Evolutionary conservation across 2,888 invertebrate genomes (phyloP), one percentile per base, ranked within the genome.

Genomic region (Stratiomys singularior): DNA sequence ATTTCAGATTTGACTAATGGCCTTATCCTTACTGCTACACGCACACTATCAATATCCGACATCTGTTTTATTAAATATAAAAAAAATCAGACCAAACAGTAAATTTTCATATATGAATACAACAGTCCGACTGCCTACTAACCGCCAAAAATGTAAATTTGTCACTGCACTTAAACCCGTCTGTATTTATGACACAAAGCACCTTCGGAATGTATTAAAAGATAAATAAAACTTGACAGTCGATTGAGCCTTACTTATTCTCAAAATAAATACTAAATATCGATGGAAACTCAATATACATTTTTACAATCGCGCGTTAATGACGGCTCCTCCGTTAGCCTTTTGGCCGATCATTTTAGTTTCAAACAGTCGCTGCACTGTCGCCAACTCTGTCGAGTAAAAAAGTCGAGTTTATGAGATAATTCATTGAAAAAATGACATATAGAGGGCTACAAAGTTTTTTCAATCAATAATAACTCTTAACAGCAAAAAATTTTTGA

Each of bases 11-110:
- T 88, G 64, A 95, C 92, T 76, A 97, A 86, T 0, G 97, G 97
- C 76, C 97, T 89, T 27, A 96, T 92, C 58, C 97, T 88, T 0
- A 97, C 87, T 0, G 96, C 96, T 56, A 97, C 97, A 84, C 92
- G 82, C 7, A 85, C 83, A 77, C 82, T 82, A 79, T 84, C 84
- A 1, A 52, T 58, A 37, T 78, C 76, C 9, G 47, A 21, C 76
- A 76, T 76, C 64, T 76, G 37, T 23, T n/a, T n/a, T n/a, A 37
- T 37, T 37, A 37, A 63, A 63, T 27, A n/a, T 4, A 18, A n/a
- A 52, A 52, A 2, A 60, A 60, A 60, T 25, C 15, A 13, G 4
- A 52, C 52, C 18, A 52, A 9, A n/a, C 52, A 13, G 52, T 52
- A 9, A 52, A 52, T 3, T 13, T 18, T 18, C 15, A 3, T 18